A percentile compares a stretch with the other conserved stretches of the same genome.
phyloP scores from a whole-genome alignment of 1,140 invertebrate genomes.

The Diabrotica virgifera region DNA sequence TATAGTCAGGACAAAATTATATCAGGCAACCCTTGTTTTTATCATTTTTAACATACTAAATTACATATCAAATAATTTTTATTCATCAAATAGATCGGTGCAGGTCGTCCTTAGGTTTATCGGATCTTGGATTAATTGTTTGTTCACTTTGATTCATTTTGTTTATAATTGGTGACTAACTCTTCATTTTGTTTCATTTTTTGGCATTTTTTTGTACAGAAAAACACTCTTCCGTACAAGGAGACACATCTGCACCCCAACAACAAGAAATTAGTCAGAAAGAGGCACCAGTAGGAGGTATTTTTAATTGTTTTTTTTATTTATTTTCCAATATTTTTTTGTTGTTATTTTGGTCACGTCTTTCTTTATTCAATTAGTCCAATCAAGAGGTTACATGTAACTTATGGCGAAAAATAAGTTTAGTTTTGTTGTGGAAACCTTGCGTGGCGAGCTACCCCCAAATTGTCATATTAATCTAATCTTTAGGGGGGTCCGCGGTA shows the following conservation, averaged over 20 bases:
- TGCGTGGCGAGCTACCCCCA: too few relatives aligned
- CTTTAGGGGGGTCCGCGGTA: too few relatives aligned
- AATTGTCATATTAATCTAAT: too few relatives aligned
- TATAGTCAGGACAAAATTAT: too few relatives aligned
- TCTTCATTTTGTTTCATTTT: neutral
- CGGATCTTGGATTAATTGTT: too few relatives aligned
- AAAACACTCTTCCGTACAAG: slow-evolving; percentile 23
- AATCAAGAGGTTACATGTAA: neutral
- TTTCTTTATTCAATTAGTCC: neutral
- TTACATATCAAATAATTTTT: too few relatives aligned
- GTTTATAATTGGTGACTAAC: neutral
- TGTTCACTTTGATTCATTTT: neutral
- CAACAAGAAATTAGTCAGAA: slow-evolving; percentile 29
- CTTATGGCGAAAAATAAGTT: neutral
- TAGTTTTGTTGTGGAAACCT: too few relatives aligned
- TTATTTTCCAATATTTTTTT: slow-evolving; percentile 8
- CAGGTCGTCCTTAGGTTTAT: too few relatives aligned
- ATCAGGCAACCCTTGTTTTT: too few relatives aligned
- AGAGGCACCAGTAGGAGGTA: slow-evolving; percentile 28
- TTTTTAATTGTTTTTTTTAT: slow-evolving; percentile 19
- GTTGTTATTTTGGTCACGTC: neutral
- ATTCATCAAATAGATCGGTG: too few relatives aligned
- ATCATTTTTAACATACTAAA: too few relatives aligned
- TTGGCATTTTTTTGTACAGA: slow-evolving; percentile 23
- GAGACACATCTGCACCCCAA: slow-evolving; percentile 27